Conservation (phyloP, 2,797 vertebrate species). For the Euphonia xanthogaster region DNA sequence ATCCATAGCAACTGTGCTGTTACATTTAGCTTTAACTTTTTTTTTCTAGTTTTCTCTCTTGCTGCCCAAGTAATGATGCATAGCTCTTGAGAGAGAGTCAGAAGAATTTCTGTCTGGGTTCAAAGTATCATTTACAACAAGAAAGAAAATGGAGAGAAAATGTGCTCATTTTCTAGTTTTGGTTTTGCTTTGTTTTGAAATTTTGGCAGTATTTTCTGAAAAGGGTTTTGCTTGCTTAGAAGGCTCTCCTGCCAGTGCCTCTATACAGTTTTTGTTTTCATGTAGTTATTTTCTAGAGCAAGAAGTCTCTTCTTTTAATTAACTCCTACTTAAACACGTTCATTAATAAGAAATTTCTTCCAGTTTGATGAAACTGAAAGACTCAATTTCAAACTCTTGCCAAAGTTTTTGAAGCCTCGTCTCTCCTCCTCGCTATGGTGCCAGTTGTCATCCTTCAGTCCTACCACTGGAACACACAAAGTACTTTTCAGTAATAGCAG, state of each 20-base stretch:
- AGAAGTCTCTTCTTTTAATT: background rate
- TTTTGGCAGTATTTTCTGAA: background rate
- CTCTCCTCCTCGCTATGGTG: background rate
- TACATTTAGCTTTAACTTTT: background rate
- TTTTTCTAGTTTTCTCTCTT: background rate
- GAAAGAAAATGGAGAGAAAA: background rate
- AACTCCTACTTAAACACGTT: background rate
- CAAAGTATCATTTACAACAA: background rate
- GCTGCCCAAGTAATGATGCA: background rate
- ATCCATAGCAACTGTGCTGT: background rate
- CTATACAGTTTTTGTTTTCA: background rate
- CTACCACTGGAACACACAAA: background rate
- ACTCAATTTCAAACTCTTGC: background rate
- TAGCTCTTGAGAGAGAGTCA: background rate
- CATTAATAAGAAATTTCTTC: background rate
- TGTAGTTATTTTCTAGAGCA: background rate
- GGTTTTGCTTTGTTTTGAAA: background rate
- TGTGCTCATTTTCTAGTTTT: background rate
- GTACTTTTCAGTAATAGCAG: background rate
- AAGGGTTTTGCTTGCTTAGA: background rate
- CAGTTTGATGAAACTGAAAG: background rate
- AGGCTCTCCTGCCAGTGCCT: background rate
- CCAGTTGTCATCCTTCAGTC: background rate
- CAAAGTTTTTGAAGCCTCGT: background rate
- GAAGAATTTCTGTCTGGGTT: constrained; percentile 4